Percentiles rank a stretch among this genome's conserved stretches.
Conservation (phyloP, 1,140 invertebrate species). For the Berghia stephanieae region DNA sequence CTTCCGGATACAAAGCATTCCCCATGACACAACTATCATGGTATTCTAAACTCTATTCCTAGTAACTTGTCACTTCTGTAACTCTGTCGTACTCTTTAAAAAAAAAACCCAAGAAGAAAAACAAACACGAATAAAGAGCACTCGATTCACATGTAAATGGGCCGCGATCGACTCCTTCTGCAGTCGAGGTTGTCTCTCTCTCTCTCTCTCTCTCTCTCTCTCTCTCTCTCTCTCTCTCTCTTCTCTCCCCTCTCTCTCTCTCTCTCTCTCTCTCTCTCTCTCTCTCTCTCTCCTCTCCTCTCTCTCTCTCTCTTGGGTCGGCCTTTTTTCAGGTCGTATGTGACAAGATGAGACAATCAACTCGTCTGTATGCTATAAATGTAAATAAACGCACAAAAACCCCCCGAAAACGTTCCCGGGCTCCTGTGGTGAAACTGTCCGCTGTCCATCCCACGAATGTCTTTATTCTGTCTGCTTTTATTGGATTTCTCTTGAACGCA, state of each 20-base stretch:
- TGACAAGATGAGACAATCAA: no score
- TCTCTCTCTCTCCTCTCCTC: neutral
- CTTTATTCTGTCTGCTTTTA: neutral
- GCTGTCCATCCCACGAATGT: neutral
- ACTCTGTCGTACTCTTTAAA: neutral
- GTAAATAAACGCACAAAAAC: no score
- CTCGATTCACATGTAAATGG: neutral
- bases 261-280: conserved; percentile 6
- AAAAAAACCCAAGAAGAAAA: no score
- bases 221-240: neutral
- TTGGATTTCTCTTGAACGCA: neutral
- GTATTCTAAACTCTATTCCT: neutral
- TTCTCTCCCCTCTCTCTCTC: neutral
- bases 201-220: conserved; percentile 9
- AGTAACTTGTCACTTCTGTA: neutral
- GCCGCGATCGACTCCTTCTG: neutral
- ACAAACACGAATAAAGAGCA: neutral
- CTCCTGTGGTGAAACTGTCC: neutral
- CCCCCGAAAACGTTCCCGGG: neutral
- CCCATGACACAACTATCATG: no score
- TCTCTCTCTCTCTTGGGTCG: conserved; percentile 4
- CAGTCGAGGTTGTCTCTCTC: neutral
- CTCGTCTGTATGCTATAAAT: no score
- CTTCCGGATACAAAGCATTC: no score
- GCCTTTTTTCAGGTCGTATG: neutral